Evolutionary conservation across 1,140 invertebrate genomes (phyloP), one percentile per base, ranked within the genome.

Genomic region (Coenobita brevimanus): DNA sequence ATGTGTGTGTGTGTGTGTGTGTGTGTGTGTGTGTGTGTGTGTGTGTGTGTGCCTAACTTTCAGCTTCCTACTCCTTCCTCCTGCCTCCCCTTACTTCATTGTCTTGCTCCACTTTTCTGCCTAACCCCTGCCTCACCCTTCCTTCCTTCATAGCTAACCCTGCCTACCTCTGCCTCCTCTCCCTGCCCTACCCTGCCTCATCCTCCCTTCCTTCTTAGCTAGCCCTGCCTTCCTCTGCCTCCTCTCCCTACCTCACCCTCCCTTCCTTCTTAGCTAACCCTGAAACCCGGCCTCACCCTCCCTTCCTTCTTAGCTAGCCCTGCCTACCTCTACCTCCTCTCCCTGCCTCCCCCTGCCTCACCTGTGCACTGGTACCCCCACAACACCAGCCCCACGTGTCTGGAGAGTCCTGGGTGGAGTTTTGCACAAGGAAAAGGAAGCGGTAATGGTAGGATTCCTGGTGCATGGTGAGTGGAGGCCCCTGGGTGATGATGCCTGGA

Each of bases 391-490:
- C n/a, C 33, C 67, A 13, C 15, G 3, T 17, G 38, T 46, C 73
- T 24, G 73, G 21, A 38, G 43, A 36, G 21, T 17, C 64, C 36
- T 30, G 15, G 8, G 41, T 69, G 17, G 62, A 41, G 41, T 41
- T 71, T 0, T 67, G 41, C n/a, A 82, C 41, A 13, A 33, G 43
- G 41, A 82, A 82, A 2, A 36, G n/a, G n/a, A 82, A 30, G 64
- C 27, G 8, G 64, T 82, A 82, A 41, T 82, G 41, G 38, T 82
- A 82, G 57, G 21, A 46, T 2, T 15, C 6, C 21, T n/a, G 38
- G 80, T 71, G 69, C 33, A 82, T n/a, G 80, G 2, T 30, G 38
- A 24, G n/a, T n/a, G 80, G 80, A 21, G 80, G 80, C 0, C 80
- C 80, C 24, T 69, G 64, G 3, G 67, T 46, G 38, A 38, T 21